These are phyloP conservation scores for Druceiella hillmani DNA, from an alignment of 2,888 invertebrate genomes.

Conservation along the genomic window DNA sequence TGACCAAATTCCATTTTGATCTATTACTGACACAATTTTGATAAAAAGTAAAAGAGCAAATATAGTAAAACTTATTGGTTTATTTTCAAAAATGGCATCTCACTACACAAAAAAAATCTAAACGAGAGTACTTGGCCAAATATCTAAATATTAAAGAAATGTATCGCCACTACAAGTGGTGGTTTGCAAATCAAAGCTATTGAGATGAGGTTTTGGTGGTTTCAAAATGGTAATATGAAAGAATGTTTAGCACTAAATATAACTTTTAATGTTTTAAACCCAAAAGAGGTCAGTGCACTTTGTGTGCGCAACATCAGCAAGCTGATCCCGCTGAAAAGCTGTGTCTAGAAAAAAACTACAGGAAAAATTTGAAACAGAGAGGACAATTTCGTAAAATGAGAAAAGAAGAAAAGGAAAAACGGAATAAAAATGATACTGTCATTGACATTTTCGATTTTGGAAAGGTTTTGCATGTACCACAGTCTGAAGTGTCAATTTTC, in stretches of 20 bases:
- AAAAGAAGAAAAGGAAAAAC: slow-evolving; percentile 23
- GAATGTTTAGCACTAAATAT: slow-evolving; percentile 25
- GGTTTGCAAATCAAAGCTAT: slow-evolving; percentile 13
- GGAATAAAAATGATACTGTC: slow-evolving; percentile 12
- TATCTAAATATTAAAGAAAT: slow-evolving; percentile 20
- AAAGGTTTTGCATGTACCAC: slow-evolving; percentile 24
- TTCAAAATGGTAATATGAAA: slow-evolving; percentile 17
- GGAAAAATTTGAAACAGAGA: slow-evolving; percentile 22
- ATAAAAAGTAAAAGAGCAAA: slow-evolving; percentile 9
- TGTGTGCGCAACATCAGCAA: slow-evolving; percentile 15
- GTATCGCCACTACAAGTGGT: slow-evolving; percentile 16
- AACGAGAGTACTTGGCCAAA: slow-evolving; percentile 16
- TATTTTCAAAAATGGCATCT: slow-evolving; percentile 14
- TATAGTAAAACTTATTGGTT: slow-evolving; percentile 9
- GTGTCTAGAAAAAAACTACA: slow-evolving; percentile 15
- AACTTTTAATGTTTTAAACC: slow-evolving; percentile 25
- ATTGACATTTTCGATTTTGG: slow-evolving; percentile 24
- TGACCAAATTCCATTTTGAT: too few species aligned
- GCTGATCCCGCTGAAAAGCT: slow-evolving; percentile 15
- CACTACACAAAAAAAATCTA: slow-evolving; percentile 15
- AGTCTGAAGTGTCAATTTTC: slow-evolving; percentile 23
- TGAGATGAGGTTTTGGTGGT: slow-evolving; percentile 12
- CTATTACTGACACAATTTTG: slow-evolving; percentile 8
- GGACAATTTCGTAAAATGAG: slow-evolving; percentile 19
- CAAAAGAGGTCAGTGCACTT: slow-evolving; percentile 22